phyloP scores from a whole-genome alignment of 2,113 vertebrate genomes.

The Kryptolebias marmoratus region DNA sequence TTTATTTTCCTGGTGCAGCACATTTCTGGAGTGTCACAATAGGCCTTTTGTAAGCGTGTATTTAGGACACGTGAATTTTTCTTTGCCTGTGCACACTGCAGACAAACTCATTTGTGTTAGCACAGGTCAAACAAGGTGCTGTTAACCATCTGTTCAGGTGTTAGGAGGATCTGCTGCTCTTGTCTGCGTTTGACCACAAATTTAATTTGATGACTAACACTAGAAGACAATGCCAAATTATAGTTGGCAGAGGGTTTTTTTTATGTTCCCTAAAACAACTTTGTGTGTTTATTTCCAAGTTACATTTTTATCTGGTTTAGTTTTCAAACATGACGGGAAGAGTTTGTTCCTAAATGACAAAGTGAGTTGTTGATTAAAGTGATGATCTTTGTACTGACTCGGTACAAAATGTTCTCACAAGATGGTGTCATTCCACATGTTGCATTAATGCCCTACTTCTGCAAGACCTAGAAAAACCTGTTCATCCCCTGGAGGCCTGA shows the following conservation, averaged over 20 bases:
- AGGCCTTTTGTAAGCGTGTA: background rate
- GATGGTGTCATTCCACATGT: constrained; percentile 33
- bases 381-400: background rate
- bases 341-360: no score
- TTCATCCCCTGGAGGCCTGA: background rate
- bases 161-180: background rate
- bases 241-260: no score
- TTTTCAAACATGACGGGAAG: no score
- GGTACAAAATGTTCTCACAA: constrained; percentile 3
- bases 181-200: background rate
- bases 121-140: background rate
- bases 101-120: background rate
- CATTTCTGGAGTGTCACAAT: no score
- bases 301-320: no score
- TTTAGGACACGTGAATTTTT: background rate
- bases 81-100: background rate
- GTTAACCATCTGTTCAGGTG: background rate
- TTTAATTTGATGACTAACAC: no score
- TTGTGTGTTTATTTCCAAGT: no score
- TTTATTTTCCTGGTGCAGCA: no score
- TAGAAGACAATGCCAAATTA: no score
- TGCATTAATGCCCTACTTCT: constrained; percentile 58
- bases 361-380: no score
- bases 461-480: constrained; percentile 28
- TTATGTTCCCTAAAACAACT: no score